A percentile compares a stretch with the other conserved stretches of the same genome.
Evolutionary conservation across 1,140 invertebrate species (phyloP).

Genomic region (Heliconius nattereri): DNA sequence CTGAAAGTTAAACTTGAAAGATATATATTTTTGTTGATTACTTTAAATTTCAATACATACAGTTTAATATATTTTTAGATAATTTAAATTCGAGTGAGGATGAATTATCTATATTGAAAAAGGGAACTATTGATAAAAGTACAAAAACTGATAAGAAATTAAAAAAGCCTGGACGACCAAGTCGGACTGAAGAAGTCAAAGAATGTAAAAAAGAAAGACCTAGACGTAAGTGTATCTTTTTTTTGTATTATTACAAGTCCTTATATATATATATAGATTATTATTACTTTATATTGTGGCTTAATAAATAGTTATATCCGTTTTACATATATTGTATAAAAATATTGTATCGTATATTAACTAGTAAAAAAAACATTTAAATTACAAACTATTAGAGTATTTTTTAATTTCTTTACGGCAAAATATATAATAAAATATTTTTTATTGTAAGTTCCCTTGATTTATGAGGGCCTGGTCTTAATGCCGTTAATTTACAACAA

Average conservation of each 20-base stretch:
- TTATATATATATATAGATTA: no score
- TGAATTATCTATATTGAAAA: neutral
- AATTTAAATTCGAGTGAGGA: neutral
- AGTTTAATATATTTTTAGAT: neutral
- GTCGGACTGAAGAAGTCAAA: neutral
- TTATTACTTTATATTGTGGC: neutral
- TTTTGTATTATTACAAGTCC: neutral
- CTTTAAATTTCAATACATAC: no score
- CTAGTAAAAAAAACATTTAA: no score
- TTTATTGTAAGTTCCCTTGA: neutral
- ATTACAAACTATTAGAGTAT: no score
- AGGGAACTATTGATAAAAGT: neutral
- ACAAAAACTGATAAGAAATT: neutral
- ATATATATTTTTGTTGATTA: no score
- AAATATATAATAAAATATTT: neutral
- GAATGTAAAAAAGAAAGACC: neutral
- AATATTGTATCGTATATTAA: no score
- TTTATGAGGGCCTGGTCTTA: neutral
- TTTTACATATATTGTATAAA: no score
- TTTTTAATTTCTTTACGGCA: no score
- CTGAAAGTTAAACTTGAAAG: no score
- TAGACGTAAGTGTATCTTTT: neutral
- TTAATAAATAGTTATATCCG: no score
- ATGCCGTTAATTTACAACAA: neutral
- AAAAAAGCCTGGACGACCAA: neutral